These are phyloP conservation scores for Neodiprion lecontei DNA, from an alignment of 1,140 invertebrate species.

Conservation along the genomic window DNA sequence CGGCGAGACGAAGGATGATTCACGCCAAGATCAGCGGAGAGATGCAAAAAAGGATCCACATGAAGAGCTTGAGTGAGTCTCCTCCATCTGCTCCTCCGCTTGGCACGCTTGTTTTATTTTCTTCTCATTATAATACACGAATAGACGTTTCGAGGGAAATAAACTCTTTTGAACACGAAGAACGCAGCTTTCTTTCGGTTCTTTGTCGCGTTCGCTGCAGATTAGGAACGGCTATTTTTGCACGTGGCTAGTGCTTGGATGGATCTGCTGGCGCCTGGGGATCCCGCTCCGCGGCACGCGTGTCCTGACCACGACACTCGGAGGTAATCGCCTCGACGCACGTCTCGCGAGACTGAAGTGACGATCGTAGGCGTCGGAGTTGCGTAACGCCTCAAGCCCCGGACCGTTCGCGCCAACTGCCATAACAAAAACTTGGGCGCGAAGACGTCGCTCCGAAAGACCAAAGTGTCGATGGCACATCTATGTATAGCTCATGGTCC, in stretches of 20 bases:
- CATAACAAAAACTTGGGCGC: slow-evolving; percentile 6
- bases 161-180: neutral
- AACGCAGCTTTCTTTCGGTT: neutral
- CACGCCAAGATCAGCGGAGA: slow-evolving; percentile 91
- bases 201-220: too few relatives aligned
- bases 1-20: slow-evolving; percentile 86
- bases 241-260: neutral
- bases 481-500: slow-evolving; percentile 1
- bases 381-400: neutral
- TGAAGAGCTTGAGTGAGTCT: slow-evolving; percentile 83
- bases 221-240: too few relatives aligned
- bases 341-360: neutral
- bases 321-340: neutral
- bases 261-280: neutral
- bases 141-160: slow-evolving; percentile 5
- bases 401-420: neutral
- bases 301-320: neutral
- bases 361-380: neutral
- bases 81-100: neutral
- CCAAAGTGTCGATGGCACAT: neutral
- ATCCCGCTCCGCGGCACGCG: neutral
- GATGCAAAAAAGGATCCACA: slow-evolving; percentile 85
- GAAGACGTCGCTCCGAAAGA: neutral
- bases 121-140: slow-evolving; percentile 4
- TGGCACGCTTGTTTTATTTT: slow-evolving; percentile 7